phyloP scores from a whole-genome alignment of 1,140 invertebrate species.

The Megalopta genalis region DNA sequence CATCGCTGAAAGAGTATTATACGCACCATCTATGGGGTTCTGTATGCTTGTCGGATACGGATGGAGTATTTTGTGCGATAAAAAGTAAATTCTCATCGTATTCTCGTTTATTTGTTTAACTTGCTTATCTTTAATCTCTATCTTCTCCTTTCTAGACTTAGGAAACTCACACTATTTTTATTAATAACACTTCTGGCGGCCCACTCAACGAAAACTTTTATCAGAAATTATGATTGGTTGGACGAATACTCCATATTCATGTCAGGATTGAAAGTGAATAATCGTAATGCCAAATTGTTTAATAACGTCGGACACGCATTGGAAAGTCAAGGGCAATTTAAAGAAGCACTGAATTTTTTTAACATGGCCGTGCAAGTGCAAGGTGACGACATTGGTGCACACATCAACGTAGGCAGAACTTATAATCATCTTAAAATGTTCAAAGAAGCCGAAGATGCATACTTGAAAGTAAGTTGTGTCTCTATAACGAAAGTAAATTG shows the following conservation, averaged over 20 bases:
- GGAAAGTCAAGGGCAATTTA: slow-evolving; percentile 90
- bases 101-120: background rate
- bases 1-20: slow-evolving; percentile 96
- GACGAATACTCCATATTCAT: slow-evolving; percentile 96
- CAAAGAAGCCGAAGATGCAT: slow-evolving; percentile 95
- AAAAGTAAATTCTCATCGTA: slow-evolving; percentile 75
- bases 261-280: slow-evolving; percentile 94
- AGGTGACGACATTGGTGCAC: slow-evolving; percentile 96
- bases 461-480: slow-evolving; percentile 84
- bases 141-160: slow-evolving; percentile 71
- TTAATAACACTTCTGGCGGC: slow-evolving; percentile 86
- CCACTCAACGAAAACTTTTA: slow-evolving; percentile 90
- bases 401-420: slow-evolving; percentile 97
- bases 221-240: slow-evolving; percentile 95
- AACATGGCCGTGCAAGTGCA: slow-evolving; percentile 96
- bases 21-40: slow-evolving; percentile 98
- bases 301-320: slow-evolving; percentile 98
- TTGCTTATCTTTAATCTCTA: background rate
- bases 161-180: slow-evolving; percentile 83
- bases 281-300: slow-evolving; percentile 96
- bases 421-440: slow-evolving; percentile 95
- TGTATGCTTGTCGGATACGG: slow-evolving; percentile 95
- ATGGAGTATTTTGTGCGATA: slow-evolving; percentile 80
- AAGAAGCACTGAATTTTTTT: slow-evolving; percentile 94
- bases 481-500: background rate